These are phyloP conservation scores for Hippoglossus stenolepis DNA, from an alignment of 2,113 vertebrate species.

Conservation along the genomic window DNA sequence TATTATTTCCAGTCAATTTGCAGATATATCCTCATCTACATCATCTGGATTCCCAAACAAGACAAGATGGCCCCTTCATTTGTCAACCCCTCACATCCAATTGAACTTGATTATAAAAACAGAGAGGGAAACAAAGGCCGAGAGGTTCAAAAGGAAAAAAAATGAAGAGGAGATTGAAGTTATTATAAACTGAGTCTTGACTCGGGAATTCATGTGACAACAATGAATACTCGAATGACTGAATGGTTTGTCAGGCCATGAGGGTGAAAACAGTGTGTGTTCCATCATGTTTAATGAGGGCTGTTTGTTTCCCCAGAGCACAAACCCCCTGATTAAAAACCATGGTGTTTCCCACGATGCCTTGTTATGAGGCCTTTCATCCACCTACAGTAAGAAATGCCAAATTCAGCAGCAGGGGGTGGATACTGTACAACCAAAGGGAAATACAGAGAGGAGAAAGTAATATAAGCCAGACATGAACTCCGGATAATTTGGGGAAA, in stretches of 20 bases:
- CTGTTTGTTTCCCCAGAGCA: background rate
- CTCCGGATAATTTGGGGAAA: background rate
- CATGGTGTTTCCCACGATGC: background rate
- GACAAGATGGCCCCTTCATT: slow-evolving; percentile 56
- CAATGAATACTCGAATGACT: background rate
- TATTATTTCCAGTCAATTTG: slow-evolving; percentile 12
- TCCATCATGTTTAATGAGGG: background rate
- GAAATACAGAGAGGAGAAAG: background rate
- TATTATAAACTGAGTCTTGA: slow-evolving; percentile 29
- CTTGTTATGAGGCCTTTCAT: slow-evolving; percentile 23
- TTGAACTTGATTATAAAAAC: slow-evolving; percentile 5
- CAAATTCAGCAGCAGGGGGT: slow-evolving; percentile 22
- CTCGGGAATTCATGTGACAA: background rate
- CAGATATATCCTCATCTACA: slow-evolving; percentile 11
- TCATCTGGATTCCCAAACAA: slow-evolving; percentile 52
- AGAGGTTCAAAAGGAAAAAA: slow-evolving; percentile 1
- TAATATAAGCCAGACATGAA: too few relatives aligned
- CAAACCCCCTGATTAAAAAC: background rate
- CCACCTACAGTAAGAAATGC: slow-evolving; percentile 24
- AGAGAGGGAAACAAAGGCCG: slow-evolving; percentile 3
- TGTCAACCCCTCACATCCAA: slow-evolving; percentile 60
- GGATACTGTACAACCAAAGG: slow-evolving; percentile 15
- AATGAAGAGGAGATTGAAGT: slow-evolving; percentile 41
- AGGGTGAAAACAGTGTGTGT: background rate
- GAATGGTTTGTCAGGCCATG: background rate